Percentiles rank a stretch among this genome's conserved stretches.
Conservation (phyloP, 1,140 invertebrate species). For the Aplysia californica region DNA sequence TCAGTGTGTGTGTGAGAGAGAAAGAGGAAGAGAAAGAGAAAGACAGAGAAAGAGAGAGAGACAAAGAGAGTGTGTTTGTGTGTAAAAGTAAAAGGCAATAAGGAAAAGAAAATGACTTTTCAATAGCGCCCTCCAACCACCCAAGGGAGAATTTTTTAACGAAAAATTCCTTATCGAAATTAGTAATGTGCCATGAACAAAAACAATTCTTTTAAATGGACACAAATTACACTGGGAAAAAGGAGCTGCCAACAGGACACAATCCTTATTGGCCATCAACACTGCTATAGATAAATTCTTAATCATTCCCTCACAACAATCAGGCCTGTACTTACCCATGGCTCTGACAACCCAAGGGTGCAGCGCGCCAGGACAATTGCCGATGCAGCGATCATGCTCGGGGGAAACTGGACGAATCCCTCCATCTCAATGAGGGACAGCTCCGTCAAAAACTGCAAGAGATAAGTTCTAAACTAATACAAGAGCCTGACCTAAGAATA, state of each 20-base stretch:
- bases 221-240: too few species aligned
- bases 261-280: too few species aligned
- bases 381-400: conserved; percentile 86
- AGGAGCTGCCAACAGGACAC: too few species aligned
- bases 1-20: background rate
- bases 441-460: conserved; percentile 83
- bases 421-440: conserved; percentile 87
- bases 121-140: too few species aligned
- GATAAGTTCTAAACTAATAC: background rate
- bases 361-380: conserved; percentile 85
- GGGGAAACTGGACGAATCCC: conserved; percentile 83
- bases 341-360: conserved; percentile 68
- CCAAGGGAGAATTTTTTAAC: too few species aligned
- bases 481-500: background rate
- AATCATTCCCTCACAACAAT: too few species aligned
- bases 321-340: conserved; percentile 66
- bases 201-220: too few species aligned
- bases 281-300: too few species aligned
- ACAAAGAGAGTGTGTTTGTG: background rate
- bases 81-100: background rate
- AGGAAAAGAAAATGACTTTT: too few species aligned
- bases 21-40: background rate
- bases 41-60: background rate
- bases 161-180: too few species aligned
- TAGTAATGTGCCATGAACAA: too few species aligned